A percentile compares a stretch with the other conserved stretches of the same genome.
phyloP scores from a whole-genome alignment of 1,140 invertebrate genomes.

The Zaprionus capensis region DNA sequence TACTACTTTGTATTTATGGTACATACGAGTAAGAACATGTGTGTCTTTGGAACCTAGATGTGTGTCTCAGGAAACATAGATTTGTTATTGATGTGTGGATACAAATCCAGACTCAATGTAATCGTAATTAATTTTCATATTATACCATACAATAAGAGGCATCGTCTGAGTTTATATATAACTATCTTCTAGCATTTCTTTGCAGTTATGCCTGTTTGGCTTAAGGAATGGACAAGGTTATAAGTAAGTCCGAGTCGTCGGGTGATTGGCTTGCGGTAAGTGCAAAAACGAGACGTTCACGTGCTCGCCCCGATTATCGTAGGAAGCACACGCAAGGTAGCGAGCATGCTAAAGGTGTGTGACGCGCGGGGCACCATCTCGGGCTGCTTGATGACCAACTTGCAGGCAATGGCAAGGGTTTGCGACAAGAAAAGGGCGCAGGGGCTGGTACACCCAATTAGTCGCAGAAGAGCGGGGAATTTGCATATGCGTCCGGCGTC shows the following conservation, averaged over 20 bases:
- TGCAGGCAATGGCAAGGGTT: conserved; percentile 36
- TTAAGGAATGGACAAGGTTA: neutral
- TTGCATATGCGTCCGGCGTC: conserved; percentile 54
- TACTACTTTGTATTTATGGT: too few relatives aligned
- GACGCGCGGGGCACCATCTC: neutral
- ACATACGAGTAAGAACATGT: too few relatives aligned
- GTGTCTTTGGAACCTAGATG: too few relatives aligned
- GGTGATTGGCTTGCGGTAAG: neutral
- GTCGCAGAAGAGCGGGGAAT: conserved; percentile 43
- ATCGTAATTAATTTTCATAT: too few relatives aligned
- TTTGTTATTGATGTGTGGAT: too few relatives aligned
- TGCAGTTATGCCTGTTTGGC: neutral
- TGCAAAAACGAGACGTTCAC: conserved; percentile 48
- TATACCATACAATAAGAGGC: too few relatives aligned
- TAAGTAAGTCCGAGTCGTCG: neutral
- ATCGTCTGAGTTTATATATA: too few relatives aligned
- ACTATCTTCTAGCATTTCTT: neutral
- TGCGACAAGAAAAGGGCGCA: conserved; percentile 57
- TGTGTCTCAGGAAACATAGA: too few relatives aligned
- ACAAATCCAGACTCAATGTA: too few relatives aligned
- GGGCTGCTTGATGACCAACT: conserved; percentile 34
- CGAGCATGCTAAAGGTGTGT: neutral
- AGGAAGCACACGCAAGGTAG: conserved; percentile 56
- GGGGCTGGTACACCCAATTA: conserved; percentile 35
- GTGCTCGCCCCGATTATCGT: conserved; percentile 64